Evolutionary conservation across 2,888 invertebrate genomes (phyloP).

Genomic region (Protula sp.): DNA sequence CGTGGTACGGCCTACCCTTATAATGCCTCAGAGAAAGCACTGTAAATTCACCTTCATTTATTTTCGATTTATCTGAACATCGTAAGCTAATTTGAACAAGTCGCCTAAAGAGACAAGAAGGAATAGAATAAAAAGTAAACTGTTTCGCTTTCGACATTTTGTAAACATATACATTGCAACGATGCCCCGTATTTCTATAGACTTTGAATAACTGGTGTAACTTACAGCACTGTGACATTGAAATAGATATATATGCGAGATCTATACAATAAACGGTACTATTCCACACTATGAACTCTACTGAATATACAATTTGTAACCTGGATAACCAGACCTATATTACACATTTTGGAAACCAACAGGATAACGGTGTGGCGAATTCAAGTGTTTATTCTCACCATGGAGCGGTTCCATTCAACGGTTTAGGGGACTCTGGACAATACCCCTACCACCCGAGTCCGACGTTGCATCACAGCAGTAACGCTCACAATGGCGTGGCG

Average conservation of each 20-base stretch:
- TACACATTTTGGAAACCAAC: constrained; percentile 12
- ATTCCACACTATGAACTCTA: neutral
- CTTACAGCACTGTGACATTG: too few species aligned
- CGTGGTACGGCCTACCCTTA: constrained; percentile 16
- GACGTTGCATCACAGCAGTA: neutral
- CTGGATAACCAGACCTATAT: constrained; percentile 47
- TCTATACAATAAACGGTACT: too few species aligned
- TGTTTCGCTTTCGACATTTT: too few species aligned
- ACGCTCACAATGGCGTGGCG: neutral
- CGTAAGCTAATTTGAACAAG: constrained; percentile 5
- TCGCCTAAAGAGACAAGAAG: too few species aligned
- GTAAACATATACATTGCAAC: too few species aligned
- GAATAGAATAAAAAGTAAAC: too few species aligned
- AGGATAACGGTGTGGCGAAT: neutral
- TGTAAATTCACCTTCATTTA: constrained; percentile 21
- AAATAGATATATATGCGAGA: too few species aligned
- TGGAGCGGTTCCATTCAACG: neutral
- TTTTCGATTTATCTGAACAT: constrained; percentile 13
- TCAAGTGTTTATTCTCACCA: neutral
- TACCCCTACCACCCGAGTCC: neutral
- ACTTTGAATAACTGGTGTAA: too few species aligned
- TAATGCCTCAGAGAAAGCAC: constrained; percentile 10
- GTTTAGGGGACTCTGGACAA: neutral
- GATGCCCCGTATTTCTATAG: too few species aligned
- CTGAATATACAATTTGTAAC: constrained; percentile 46